Base-by-base conservation (phyloP, 1,140 invertebrate genomes). In the Lerema accius region DNA sequence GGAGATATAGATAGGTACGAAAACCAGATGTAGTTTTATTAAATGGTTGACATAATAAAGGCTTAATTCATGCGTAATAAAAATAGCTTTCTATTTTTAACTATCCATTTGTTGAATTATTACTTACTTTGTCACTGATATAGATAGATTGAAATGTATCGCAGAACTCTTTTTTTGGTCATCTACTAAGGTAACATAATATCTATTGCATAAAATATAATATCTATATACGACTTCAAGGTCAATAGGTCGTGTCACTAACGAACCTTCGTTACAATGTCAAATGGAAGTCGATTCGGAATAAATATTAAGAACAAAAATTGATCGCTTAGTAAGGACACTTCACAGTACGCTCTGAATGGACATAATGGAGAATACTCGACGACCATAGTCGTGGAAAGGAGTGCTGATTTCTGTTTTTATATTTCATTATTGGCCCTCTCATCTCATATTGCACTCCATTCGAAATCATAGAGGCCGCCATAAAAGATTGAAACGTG, bases 391-490 rank as follows among this genome's bases (percentile, higher is more conserved):
- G 67, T 73, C 71, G 71, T 72, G 77, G 82, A 80, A 83, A 82
- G 78, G 77, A 85, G 82, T 84, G 79, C 84, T 86, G 84, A 86
- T 84, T 85, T 81, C 78, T 89, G 84, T 88, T 90, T 88, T 88
- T 86, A 87, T 86, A 84, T 88, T 90, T 84, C 85, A 90, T 90
- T 90, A 90, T 90, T 89, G 82, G 86, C 84, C 74, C 86, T 85
- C 86, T 89, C 85, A 80, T 81, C 85, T 88, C 85, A 79, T 86
- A 89, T 86, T 84, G 82, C 84, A 85, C 85, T 86, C 76, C 78
- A 83, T 82, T 80, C 81, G 77, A 80, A 86, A 83, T 84, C 84
- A 88, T 86, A 88, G 79, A 85, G 80, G 78, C 82, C 82, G 84
- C 77, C 70, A 89, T 88, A 89, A 89, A 88, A 82, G 84, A 83